Conservation (phyloP, 2,113 vertebrate genomes). For the Galemys pyrenaicus region DNA sequence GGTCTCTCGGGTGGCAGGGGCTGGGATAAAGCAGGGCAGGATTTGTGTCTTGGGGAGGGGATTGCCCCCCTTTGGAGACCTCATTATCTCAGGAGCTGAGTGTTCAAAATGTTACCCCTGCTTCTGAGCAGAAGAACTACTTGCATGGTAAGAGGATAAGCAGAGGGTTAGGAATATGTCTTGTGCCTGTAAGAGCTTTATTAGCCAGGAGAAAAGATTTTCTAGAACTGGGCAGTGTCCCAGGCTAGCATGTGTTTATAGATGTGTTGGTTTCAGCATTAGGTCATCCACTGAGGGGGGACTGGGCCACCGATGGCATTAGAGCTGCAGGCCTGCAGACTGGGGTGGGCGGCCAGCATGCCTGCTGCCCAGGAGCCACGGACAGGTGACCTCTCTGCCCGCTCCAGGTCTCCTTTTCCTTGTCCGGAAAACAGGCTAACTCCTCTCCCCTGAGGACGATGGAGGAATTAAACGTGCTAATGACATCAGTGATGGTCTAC, state of each 20-base stretch:
- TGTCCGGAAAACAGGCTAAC: neutral
- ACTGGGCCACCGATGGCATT: accelerated
- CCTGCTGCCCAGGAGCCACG: accelerated
- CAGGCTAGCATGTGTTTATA: neutral
- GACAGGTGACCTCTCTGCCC: neutral
- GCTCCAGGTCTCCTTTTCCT: neutral
- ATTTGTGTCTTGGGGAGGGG: accelerated
- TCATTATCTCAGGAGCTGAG: accelerated
- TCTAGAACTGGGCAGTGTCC: neutral
- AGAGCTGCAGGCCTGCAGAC: accelerated
- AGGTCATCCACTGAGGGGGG: accelerated
- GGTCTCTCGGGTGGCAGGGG: neutral
- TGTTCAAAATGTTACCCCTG: neutral
- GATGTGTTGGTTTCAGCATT: neutral
- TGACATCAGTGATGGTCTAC: accelerated
- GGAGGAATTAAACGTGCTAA: accelerated
- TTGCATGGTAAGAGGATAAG: neutral
- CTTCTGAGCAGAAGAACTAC: neutral
- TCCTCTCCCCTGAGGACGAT: neutral
- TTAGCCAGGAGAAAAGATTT: neutral
- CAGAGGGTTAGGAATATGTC: neutral
- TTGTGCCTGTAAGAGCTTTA: neutral
- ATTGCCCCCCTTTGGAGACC: neutral
- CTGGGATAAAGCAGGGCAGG: neutral
- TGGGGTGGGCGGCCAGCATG: accelerated